A percentile compares a stretch with the other conserved stretches of the same genome.
phyloP scores from a whole-genome alignment of 2,888 invertebrate genomes.

The Operophtera brumata region DNA sequence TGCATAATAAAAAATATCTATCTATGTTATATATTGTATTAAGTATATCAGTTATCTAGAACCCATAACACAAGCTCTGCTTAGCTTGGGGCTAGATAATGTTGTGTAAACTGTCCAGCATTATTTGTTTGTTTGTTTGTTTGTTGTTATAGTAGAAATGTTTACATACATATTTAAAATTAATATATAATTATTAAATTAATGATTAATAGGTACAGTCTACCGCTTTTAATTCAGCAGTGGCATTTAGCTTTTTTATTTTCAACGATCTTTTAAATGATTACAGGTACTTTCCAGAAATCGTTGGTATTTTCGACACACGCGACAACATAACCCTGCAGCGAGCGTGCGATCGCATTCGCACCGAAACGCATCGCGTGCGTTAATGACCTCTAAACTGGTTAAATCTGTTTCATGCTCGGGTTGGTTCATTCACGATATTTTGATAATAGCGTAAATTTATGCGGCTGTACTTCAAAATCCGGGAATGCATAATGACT shows the following conservation, averaged over 20 bases:
- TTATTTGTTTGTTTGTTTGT: too few relatives aligned
- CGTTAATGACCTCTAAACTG: constrained; percentile 71
- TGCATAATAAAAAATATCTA: too few relatives aligned
- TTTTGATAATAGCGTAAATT: constrained; percentile 78
- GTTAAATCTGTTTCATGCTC: constrained; percentile 66
- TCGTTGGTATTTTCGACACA: constrained; percentile 22
- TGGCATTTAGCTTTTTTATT: constrained; percentile 1
- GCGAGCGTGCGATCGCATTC: constrained; percentile 41
- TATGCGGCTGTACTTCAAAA: constrained; percentile 72
- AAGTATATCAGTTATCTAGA: too few relatives aligned
- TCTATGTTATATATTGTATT: too few relatives aligned
- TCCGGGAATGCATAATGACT: constrained; percentile 75
- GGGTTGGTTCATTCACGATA: constrained; percentile 71
- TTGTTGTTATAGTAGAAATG: too few relatives aligned
- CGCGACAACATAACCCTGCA: constrained; percentile 38
- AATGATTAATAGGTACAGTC: too few relatives aligned
- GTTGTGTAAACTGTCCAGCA: too few relatives aligned
- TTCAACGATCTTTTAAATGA: constrained; percentile 23
- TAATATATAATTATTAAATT: too few relatives aligned
- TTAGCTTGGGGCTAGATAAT: too few relatives aligned
- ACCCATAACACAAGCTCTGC: too few relatives aligned
- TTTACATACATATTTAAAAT: too few relatives aligned
- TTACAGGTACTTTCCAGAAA: constrained; percentile 26
- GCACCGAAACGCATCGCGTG: constrained; percentile 64
- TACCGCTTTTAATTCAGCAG: not conserved